These are phyloP conservation scores for Barbus barbus DNA, from an alignment of 2,113 vertebrate genomes.

Conservation along the genomic window DNA sequence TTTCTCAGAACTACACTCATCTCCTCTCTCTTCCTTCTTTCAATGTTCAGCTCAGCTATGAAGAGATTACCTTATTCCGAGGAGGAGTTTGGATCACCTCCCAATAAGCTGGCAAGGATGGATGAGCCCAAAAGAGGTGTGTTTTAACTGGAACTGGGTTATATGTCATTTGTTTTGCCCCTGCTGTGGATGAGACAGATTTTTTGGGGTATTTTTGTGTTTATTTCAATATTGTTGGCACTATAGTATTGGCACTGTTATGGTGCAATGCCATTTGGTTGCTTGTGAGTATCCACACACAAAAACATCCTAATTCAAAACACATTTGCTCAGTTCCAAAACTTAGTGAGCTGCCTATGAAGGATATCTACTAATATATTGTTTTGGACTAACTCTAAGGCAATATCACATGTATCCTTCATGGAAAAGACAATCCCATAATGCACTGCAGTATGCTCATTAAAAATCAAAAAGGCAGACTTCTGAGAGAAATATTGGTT, in stretches of 20 bases:
- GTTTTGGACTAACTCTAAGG: background rate
- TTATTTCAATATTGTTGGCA: constrained; percentile 20
- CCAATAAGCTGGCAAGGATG: constrained; percentile 82
- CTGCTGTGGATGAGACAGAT: constrained; percentile 8
- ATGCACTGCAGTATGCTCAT: background rate
- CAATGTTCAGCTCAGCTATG: constrained; percentile 77
- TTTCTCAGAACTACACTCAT: constrained; percentile 34
- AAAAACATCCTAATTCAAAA: background rate
- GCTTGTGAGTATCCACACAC: background rate
- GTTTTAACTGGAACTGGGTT: constrained; percentile 6
- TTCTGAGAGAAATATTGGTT: background rate
- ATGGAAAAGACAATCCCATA: background rate
- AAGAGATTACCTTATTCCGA: constrained; percentile 89
- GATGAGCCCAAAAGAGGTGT: constrained; percentile 95
- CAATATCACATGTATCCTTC: background rate
- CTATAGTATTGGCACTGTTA: background rate
- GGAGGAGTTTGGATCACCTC: constrained; percentile 85
- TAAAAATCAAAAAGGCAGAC: background rate
- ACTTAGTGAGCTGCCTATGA: too few relatives aligned
- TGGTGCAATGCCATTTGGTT: constrained; percentile 30
- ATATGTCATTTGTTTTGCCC: constrained; percentile 7
- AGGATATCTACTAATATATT: background rate
- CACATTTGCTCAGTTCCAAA: background rate
- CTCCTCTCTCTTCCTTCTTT: background rate
- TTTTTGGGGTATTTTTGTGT: constrained; percentile 39